Conservation (phyloP, 1,140 invertebrate species). For the Drosophila azteca region DNA sequence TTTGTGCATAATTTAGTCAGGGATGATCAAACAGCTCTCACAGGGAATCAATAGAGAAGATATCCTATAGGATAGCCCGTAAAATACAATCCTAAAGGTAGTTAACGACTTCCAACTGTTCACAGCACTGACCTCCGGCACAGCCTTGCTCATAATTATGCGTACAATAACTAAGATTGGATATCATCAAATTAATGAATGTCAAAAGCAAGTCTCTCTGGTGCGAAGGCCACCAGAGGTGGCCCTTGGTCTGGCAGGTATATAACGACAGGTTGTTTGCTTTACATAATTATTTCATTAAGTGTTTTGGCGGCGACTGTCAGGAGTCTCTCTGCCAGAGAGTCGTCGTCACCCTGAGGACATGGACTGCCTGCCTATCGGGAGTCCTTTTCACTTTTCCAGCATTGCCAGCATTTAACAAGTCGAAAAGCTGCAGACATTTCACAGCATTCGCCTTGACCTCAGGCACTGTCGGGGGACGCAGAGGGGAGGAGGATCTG, state of each 20-base stretch:
- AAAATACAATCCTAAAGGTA: no score
- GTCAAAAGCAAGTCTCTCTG: constrained; percentile 55
- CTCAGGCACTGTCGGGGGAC: constrained; percentile 40
- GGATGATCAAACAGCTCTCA: not conserved
- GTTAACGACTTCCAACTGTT: no score
- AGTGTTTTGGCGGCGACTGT: constrained; percentile 53
- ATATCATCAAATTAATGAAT: constrained; percentile 71
- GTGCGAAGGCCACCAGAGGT: constrained; percentile 50
- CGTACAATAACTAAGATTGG: constrained; percentile 56
- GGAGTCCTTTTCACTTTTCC: constrained; percentile 67
- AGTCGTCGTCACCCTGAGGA: constrained; percentile 18
- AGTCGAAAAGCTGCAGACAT: constrained; percentile 56
- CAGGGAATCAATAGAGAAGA: constrained; percentile 10
- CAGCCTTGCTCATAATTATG: constrained; percentile 32
- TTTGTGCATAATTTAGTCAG: constrained; percentile 2
- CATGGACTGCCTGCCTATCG: constrained; percentile 18
- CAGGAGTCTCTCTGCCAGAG: constrained; percentile 25
- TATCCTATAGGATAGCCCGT: no score
- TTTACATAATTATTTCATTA: constrained; percentile 80
- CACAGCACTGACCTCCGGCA: not conserved
- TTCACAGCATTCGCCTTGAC: constrained; percentile 61
- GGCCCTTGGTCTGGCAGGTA: constrained; percentile 29
- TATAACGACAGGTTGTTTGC: constrained; percentile 57
- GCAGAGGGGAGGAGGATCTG: constrained; percentile 1
- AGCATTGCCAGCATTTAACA: constrained; percentile 70